Conservation (phyloP, 2,888 invertebrate genomes). For the Drosophila limbata region DNA sequence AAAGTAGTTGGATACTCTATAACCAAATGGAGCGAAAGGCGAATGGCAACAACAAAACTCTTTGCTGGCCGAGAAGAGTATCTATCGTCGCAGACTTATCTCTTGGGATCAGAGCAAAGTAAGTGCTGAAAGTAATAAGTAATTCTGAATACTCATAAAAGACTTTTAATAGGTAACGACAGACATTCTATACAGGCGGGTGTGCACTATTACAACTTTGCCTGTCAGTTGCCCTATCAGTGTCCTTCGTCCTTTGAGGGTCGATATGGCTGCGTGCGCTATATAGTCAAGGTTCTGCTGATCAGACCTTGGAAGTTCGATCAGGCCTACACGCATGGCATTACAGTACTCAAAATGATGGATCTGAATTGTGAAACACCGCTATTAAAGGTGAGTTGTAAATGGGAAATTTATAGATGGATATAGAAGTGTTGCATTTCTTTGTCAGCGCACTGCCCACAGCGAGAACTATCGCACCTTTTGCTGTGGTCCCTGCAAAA, state of each 20-base stretch:
- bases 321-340: conserved; percentile 90
- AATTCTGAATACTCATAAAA: not conserved
- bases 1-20: conserved; percentile 78
- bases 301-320: conserved; percentile 95
- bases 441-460: conserved; percentile 73
- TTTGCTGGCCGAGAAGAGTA: conserved; percentile 84
- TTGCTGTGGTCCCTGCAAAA: conserved; percentile 82
- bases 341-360: conserved; percentile 91
- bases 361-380: conserved; percentile 90
- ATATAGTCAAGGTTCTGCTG: conserved; percentile 90
- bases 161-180: conserved; percentile 34
- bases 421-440: not conserved
- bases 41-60: conserved; percentile 56
- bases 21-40: conserved; percentile 77
- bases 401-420: no score
- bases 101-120: conserved; percentile 86
- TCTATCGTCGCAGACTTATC: conserved; percentile 85
- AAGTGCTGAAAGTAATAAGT: conserved; percentile 26
- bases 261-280: conserved; percentile 90
- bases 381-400: conserved; percentile 60
- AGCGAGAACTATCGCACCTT: conserved; percentile 79
- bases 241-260: conserved; percentile 93
- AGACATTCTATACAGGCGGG: conserved; percentile 82
- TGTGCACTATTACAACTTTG: conserved; percentile 86
- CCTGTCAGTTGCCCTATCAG: conserved; percentile 86